Evolutionary conservation across 2,888 invertebrate species (phyloP).

Genomic region (Melieria crassipennis): DNA sequence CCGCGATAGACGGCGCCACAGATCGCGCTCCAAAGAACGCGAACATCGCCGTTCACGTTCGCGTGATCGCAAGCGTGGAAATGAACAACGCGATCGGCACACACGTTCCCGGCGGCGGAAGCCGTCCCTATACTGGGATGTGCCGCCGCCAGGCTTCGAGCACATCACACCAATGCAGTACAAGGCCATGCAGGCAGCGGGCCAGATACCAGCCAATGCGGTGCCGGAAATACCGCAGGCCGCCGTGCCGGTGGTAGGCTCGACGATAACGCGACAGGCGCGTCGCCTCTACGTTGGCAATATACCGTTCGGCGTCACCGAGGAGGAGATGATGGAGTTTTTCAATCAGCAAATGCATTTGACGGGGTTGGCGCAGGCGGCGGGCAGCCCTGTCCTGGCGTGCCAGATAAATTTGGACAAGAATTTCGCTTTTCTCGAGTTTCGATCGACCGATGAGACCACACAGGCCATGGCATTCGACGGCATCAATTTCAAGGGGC

Average conservation of each 20-base stretch:
- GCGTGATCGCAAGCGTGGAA: slow-evolving; percentile 50
- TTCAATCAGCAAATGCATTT: slow-evolving; percentile 99
- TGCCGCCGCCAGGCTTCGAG: slow-evolving; percentile 97
- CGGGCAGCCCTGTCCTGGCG: slow-evolving; percentile 97
- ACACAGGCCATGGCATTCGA: slow-evolving; percentile 99
- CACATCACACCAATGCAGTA: slow-evolving; percentile 97
- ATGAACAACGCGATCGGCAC: slow-evolving; percentile 40
- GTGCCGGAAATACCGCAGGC: slow-evolving; percentile 92
- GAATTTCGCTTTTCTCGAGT: slow-evolving; percentile 98
- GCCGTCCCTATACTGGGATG: slow-evolving; percentile 97
- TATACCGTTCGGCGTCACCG: slow-evolving; percentile 98
- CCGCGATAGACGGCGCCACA: slow-evolving; percentile 50
- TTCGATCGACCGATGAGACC: slow-evolving; percentile 96
- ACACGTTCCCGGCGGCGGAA: slow-evolving; percentile 79
- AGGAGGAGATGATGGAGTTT: slow-evolving; percentile 98
- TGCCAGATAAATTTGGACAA: slow-evolving; percentile 99
- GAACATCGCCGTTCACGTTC: slow-evolving; percentile 66
- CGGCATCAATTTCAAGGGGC: slow-evolving; percentile 98
- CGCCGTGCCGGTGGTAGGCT: slow-evolving; percentile 97
- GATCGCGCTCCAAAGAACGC: slow-evolving; percentile 66
- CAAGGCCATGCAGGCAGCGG: slow-evolving; percentile 88
- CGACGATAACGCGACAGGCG: slow-evolving; percentile 94
- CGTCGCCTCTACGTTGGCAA: slow-evolving; percentile 95
- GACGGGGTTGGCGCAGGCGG: slow-evolving; percentile 95
- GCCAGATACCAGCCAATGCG: slow-evolving; percentile 94